Evolutionary conservation across 2,888 invertebrate species (phyloP).

Genomic region (Lucinisca nassula): DNA sequence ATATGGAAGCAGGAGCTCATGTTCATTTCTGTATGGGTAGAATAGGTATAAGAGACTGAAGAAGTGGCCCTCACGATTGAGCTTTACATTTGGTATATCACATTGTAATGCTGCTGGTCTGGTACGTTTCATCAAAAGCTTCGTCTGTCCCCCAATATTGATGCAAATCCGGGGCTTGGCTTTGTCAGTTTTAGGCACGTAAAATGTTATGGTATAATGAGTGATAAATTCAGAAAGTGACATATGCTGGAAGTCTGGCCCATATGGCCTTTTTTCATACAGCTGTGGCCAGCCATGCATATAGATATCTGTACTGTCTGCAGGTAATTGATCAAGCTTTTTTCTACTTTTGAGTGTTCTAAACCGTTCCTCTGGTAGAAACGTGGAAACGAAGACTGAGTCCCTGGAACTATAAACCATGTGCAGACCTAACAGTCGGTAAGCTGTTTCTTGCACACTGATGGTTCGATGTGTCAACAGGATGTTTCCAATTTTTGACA

Average conservation of each 20-base stretch:
- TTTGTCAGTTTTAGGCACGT: no score
- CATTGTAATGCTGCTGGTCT: no score
- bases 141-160: no score
- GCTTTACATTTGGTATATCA: neutral
- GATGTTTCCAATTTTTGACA: constrained; percentile 28
- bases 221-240: constrained; percentile 12
- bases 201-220: no score
- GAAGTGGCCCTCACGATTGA: neutral
- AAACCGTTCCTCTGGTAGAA: neutral
- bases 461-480: constrained; percentile 19
- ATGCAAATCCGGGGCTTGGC: no score
- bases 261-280: neutral
- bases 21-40: neutral
- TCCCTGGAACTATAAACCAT: constrained; percentile 22
- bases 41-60: neutral
- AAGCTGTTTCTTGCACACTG: constrained; percentile 21
- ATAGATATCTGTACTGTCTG: neutral
- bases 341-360: constrained; percentile 5
- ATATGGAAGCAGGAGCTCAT: neutral
- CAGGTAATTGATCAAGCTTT: neutral
- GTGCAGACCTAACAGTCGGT: neutral
- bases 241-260: neutral
- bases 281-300: neutral
- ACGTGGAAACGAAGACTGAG: constrained; percentile 3
- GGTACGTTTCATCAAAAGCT: no score